These are phyloP conservation scores for Pomacea canaliculata DNA, from an alignment of 2,888 invertebrate species.

Conservation along the genomic window DNA sequence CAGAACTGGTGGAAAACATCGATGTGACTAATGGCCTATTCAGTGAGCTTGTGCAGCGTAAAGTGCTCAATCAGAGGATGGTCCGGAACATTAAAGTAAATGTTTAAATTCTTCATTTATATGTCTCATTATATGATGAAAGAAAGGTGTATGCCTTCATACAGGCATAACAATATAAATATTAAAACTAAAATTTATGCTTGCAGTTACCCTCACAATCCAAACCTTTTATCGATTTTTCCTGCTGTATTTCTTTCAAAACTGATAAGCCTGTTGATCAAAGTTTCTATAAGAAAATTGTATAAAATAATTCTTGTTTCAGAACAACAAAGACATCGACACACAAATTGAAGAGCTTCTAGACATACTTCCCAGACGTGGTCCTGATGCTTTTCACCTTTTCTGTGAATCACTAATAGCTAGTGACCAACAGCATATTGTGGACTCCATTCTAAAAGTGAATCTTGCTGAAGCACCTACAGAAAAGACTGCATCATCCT, in stretches of 20 bases:
- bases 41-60: slow-evolving; percentile 53
- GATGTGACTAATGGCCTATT: slow-evolving; percentile 55
- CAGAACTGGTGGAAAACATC: slow-evolving; percentile 57
- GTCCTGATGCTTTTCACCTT: slow-evolving; percentile 49
- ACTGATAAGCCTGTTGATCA: too few species aligned
- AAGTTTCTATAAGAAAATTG: too few species aligned
- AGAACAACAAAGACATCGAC: too few species aligned
- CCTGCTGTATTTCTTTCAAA: too few species aligned
- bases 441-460: slow-evolving; percentile 25
- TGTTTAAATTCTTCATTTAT: neutral
- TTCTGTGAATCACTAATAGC: slow-evolving; percentile 59
- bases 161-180: too few species aligned
- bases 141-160: too few species aligned
- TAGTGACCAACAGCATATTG: slow-evolving; percentile 53
- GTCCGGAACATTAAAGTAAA: slow-evolving; percentile 55
- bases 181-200: too few species aligned
- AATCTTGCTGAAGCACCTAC: slow-evolving; percentile 15
- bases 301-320: too few species aligned
- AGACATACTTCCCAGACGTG: slow-evolving; percentile 47
- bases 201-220: too few species aligned
- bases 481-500: neutral
- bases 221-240: too few species aligned
- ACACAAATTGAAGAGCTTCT: slow-evolving; percentile 55
- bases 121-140: too few species aligned
- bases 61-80: slow-evolving; percentile 49